Conservation (phyloP, 2,888 invertebrate genomes). For the Seira musarum region DNA sequence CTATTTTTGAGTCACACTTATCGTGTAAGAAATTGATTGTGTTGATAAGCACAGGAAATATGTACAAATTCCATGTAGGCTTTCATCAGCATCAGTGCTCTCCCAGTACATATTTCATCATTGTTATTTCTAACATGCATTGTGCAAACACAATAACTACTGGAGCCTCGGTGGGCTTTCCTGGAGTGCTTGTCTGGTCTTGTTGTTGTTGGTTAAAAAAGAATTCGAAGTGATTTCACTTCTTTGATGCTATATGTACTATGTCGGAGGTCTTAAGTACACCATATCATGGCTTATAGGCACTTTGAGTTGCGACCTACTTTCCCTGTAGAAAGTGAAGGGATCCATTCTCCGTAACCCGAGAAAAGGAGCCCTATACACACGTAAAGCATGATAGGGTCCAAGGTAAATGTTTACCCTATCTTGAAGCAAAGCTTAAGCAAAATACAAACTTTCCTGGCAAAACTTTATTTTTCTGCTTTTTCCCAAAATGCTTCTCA, state of each 20-base stretch:
- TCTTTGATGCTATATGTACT: not conserved
- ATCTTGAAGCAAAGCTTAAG: slow-evolving; percentile 1
- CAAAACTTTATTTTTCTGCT: not conserved
- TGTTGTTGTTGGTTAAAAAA: too few species aligned
- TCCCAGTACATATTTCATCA: not conserved
- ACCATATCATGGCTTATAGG: not conserved
- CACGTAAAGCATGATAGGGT: not conserved
- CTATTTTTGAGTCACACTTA: slow-evolving; percentile 5
- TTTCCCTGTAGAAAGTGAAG: not conserved
- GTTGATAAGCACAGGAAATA: not conserved
- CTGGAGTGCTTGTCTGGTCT: too few species aligned
- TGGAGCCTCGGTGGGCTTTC: too few species aligned
- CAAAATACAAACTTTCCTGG: not conserved
- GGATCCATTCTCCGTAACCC: not conserved
- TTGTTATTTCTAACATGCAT: not conserved
- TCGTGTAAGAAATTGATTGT: slow-evolving; percentile 10
- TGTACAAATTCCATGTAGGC: not conserved
- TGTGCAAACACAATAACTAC: not conserved
- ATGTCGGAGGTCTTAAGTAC: not conserved
- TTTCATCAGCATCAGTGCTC: not conserved
- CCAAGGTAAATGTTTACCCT: slow-evolving; percentile 5
- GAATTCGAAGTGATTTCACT: not conserved
- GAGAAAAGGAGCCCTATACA: not conserved
- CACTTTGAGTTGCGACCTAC: not conserved
- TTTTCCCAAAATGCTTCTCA: not conserved